These are phyloP conservation scores for Canis aureus DNA, from an alignment of 2,113 vertebrate species.

Conservation along the genomic window DNA sequence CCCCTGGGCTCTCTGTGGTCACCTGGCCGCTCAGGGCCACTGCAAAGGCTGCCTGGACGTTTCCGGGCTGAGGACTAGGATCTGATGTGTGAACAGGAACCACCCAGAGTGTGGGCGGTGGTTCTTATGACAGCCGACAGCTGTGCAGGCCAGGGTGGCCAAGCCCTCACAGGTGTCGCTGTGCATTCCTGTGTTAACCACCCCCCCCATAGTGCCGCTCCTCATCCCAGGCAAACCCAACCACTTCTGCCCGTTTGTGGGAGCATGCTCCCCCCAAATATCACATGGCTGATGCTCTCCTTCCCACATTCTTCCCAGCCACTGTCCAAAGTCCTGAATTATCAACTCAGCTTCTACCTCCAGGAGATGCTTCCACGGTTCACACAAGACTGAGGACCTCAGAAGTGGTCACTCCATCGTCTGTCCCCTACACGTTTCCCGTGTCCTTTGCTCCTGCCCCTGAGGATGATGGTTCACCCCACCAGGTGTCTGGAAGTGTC, in stretches of 20 bases:
- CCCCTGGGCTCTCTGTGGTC: not conserved
- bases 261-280: not conserved
- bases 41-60: rapidly evolving
- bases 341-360: not conserved
- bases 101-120: no score
- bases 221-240: not conserved
- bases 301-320: not conserved
- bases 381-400: not conserved
- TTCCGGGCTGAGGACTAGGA: no score
- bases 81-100: not conserved
- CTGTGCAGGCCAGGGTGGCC: not conserved
- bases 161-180: not conserved
- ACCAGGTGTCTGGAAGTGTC: not conserved
- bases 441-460: not conserved
- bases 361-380: not conserved
- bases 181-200: not conserved
- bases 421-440: not conserved
- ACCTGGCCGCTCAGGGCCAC: not conserved
- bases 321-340: not conserved
- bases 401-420: not conserved
- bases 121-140: not conserved
- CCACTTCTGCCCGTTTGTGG: not conserved
- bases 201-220: rapidly evolving
- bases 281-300: rapidly evolving
- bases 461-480: not conserved